Percentiles rank a stretch among this genome's conserved stretches.
Evolutionary conservation across 92 coral and sea anemone species (phyloP).

Genomic region (Zoanthus sociatus): DNA sequence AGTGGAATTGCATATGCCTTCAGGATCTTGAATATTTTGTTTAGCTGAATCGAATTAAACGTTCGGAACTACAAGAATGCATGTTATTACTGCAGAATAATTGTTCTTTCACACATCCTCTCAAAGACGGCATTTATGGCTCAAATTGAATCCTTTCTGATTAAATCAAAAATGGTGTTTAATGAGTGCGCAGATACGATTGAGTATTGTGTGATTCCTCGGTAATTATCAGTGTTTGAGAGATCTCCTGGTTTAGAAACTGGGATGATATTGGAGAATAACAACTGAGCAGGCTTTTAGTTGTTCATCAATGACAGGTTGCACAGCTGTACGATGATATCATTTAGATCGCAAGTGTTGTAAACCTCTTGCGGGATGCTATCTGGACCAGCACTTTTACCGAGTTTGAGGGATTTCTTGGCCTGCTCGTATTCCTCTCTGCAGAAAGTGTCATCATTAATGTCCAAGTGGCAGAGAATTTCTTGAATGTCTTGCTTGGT

Average conservation of each 20-base stretch:
- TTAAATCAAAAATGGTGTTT: neutral
- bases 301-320: neutral
- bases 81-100: neutral
- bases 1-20: neutral
- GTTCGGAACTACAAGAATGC: neutral
- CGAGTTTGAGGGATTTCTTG: neutral
- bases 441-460: too few species aligned
- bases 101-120: neutral
- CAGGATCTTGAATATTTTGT: neutral
- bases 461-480: too few species aligned
- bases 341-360: neutral
- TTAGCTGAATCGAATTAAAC: neutral
- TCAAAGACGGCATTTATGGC: neutral
- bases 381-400: neutral
- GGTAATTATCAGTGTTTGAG: neutral
- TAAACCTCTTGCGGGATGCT: neutral
- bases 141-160: neutral
- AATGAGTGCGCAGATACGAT: neutral
- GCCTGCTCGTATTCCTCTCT: neutral
- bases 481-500: too few species aligned
- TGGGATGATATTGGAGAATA: neutral
- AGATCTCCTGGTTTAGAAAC: neutral
- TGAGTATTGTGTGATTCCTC: neutral
- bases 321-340: neutral
- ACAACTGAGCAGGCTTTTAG: neutral